phyloP scores from a whole-genome alignment of 2,888 invertebrate species.

The Amphipyra berbera region DNA sequence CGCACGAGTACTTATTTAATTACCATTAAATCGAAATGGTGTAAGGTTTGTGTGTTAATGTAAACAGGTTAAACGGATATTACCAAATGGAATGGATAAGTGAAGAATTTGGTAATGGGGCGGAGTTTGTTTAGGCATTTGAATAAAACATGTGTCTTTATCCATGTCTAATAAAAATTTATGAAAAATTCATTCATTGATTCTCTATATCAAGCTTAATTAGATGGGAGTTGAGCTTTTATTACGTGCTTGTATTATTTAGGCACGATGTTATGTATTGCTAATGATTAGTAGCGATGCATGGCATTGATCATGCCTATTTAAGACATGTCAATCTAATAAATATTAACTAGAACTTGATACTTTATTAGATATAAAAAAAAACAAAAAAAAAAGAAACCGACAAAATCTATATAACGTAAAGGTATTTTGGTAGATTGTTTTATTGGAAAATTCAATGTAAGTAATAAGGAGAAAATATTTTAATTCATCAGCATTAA shows the following conservation, averaged over 20 bases:
- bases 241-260: neutral
- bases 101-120: constrained; percentile 52
- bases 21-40: constrained; percentile 34
- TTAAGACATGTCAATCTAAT: neutral
- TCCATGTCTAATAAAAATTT: constrained; percentile 19
- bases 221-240: neutral
- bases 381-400: no score
- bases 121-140: constrained; percentile 27
- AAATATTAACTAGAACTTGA: no score
- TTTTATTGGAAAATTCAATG: no score
- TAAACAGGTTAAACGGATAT: constrained; percentile 61
- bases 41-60: constrained; percentile 58
- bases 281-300: no score
- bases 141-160: constrained; percentile 35
- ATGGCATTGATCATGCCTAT: constrained; percentile 4
- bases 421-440: no score
- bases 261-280: no score
- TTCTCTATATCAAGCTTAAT: constrained; percentile 16
- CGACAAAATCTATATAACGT: no score
- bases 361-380: no score
- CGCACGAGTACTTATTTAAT: constrained; percentile 31
- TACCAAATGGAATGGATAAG: constrained; percentile 49
- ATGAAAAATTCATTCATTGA: constrained; percentile 18
- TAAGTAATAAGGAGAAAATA: no score
- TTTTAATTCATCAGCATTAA: no score